Conservation (phyloP, 1,140 invertebrate species). For the Diorhabda sublineata region DNA sequence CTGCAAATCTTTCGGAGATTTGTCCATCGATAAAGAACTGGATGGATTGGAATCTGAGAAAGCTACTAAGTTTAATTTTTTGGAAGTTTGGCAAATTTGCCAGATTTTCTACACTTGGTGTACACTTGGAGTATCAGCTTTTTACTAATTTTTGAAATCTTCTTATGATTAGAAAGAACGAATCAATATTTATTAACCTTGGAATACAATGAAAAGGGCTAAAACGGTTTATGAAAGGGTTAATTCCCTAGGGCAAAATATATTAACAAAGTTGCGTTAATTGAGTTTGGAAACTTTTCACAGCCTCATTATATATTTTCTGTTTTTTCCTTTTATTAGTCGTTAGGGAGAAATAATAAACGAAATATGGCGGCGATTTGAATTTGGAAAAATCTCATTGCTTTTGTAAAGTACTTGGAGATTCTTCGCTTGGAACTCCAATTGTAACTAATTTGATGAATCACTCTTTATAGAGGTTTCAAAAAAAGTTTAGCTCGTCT, state of each 20-base stretch:
- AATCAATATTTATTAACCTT: constrained; percentile 9
- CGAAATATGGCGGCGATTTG: neutral
- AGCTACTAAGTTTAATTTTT: no score
- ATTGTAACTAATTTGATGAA: no score
- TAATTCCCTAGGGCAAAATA: constrained; percentile 29
- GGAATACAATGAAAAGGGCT: neutral
- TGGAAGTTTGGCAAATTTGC: no score
- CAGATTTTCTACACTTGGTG: no score
- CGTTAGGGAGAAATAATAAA: constrained; percentile 14
- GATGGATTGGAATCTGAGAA: no score
- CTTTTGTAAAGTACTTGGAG: no score
- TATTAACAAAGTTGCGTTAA: constrained; percentile 28
- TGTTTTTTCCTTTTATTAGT: constrained; percentile 9
- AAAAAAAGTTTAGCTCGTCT: no score
- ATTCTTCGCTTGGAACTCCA: no score
- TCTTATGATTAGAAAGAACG: neutral
- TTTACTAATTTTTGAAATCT: neutral
- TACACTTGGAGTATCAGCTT: no score
- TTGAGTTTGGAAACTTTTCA: constrained; percentile 28
- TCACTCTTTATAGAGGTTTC: no score
- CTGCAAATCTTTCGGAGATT: no score
- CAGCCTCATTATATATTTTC: constrained; percentile 17
- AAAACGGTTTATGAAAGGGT: constrained; percentile 26
- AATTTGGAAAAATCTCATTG: neutral
- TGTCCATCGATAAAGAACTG: no score